Evolutionary conservation across 2,797 vertebrate species (phyloP).

Genomic region (Sarcoramphus papa): DNA sequence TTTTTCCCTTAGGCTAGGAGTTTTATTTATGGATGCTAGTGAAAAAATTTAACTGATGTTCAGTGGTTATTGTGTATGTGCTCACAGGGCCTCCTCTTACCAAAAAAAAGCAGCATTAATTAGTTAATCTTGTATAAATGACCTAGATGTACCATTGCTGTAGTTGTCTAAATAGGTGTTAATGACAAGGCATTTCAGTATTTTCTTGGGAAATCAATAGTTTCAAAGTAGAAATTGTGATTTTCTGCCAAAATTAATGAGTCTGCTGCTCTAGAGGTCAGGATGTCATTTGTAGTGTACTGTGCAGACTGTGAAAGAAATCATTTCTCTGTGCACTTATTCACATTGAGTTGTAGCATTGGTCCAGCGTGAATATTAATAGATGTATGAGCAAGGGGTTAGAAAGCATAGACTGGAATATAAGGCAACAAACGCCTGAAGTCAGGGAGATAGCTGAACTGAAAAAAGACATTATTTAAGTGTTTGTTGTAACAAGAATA

Average conservation of each 20-base stretch:
- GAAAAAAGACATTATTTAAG: not conserved
- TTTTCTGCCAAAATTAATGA: slow-evolving; percentile 23
- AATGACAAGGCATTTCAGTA: not conserved
- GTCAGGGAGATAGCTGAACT: not conserved
- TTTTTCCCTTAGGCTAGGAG: not conserved
- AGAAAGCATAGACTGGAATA: not conserved
- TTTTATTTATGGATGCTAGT: not conserved
- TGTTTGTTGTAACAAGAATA: not conserved
- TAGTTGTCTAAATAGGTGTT: not conserved
- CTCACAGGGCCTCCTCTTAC: not conserved
- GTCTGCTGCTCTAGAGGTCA: not conserved
- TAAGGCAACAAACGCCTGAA: not conserved
- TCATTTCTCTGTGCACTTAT: not conserved
- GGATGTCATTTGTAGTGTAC: not conserved
- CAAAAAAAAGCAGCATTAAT: not conserved
- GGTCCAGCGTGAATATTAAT: not conserved
- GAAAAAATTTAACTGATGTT: not conserved
- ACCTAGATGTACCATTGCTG: not conserved
- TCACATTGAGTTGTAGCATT: not conserved
- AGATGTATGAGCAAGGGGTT: not conserved
- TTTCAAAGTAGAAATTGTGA: not conserved
- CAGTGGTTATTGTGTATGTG: not conserved
- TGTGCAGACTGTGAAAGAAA: not conserved
- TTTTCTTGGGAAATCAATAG: not conserved
- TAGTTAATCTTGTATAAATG: not conserved